Evolutionary conservation across 2,797 vertebrate genomes (phyloP).

Genomic region (Protonibea diacanthus): DNA sequence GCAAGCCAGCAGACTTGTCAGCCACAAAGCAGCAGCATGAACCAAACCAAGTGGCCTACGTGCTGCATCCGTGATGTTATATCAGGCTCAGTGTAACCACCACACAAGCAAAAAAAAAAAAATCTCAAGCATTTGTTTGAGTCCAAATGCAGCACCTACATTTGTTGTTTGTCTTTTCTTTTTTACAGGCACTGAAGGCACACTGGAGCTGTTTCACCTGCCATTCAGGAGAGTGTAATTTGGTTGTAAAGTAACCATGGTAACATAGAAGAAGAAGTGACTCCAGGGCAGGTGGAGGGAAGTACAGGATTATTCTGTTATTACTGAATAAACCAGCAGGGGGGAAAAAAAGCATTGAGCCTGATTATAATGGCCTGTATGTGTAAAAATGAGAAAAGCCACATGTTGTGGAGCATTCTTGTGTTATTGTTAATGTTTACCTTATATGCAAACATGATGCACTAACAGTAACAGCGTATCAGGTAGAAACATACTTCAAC

Average conservation of each 20-base stretch:
- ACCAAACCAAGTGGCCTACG: neutral
- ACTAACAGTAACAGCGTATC: neutral
- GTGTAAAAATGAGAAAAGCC: slow-evolving; percentile 18
- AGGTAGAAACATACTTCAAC: neutral
- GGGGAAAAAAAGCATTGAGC: slow-evolving; percentile 12
- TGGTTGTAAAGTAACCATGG: slow-evolving; percentile 77
- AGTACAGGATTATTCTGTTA: slow-evolving; percentile 44
- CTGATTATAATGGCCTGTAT: slow-evolving; percentile 11
- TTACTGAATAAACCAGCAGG: slow-evolving; percentile 40
- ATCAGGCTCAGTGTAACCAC: neutral
- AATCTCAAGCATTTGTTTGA: slow-evolving; percentile 8
- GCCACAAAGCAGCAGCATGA: neutral
- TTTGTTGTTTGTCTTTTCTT: slow-evolving; percentile 17
- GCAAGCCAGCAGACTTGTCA: neutral
- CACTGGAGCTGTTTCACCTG: slow-evolving; percentile 56
- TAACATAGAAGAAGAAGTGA: slow-evolving; percentile 60
- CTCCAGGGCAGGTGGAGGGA: slow-evolving; percentile 53
- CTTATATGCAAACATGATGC: slow-evolving; percentile 32
- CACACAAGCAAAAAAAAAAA: slow-evolving; percentile 13
- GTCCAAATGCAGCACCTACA: slow-evolving; percentile 9
- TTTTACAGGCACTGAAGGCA: slow-evolving; percentile 41
- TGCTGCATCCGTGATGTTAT: neutral
- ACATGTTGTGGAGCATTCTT: slow-evolving; percentile 31
- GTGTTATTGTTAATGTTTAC: slow-evolving; percentile 32
- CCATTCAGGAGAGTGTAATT: slow-evolving; percentile 59